Evolutionary conservation across 2,888 invertebrate genomes (phyloP), one percentile per base, ranked within the genome.

Genomic region (Trichogramma dendrolimi): DNA sequence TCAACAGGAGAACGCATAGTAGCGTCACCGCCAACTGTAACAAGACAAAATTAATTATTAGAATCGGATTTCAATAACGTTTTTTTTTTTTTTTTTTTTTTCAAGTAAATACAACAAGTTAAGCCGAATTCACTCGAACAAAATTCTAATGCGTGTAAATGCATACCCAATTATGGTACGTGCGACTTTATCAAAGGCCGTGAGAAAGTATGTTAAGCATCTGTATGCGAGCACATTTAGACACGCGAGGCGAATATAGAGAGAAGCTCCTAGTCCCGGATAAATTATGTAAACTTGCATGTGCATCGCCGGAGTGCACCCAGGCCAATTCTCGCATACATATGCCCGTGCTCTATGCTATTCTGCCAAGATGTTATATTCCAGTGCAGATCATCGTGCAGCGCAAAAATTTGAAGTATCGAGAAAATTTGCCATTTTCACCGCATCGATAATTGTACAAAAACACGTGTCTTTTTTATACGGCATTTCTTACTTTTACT

Each of bases 21-120:
- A 77, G 63, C 61, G 70, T 68, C 44, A 71, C 54, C 60, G 69
- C 62, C 67, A 74, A 71, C 79, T 79, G 71, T 54, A 78, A 79
- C 65, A 72, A 62, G 70, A 70, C n/a, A 48, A 46, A 14, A 11
- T 49, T 51, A 4, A 39, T 54, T 41, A 27, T 51, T 42, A 11
- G n/a, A 56, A 46, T 14, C 4, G 43, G 38, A 10, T 52, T 1
- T 40, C 7, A 52, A 7, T 40, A 46, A 10, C 8, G 2, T 46
- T n/a, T 10, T 8, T 46, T 27, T 27, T 14, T 14, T 14, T 14
- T 14, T 27, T 27, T 14, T 14, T 14, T 14, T 14, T 46, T 46
- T 46, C 2, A 27, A 27, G 27, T 27, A 27, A 27, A 27, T 27
- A 27, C 27, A 27, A 27, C 2, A 27, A 27, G 27, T 27, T 27